A percentile compares a stretch with the other conserved stretches of the same genome.
phyloP scores from a whole-genome alignment of 1,140 invertebrate species.

The Habropoda laboriosa region DNA sequence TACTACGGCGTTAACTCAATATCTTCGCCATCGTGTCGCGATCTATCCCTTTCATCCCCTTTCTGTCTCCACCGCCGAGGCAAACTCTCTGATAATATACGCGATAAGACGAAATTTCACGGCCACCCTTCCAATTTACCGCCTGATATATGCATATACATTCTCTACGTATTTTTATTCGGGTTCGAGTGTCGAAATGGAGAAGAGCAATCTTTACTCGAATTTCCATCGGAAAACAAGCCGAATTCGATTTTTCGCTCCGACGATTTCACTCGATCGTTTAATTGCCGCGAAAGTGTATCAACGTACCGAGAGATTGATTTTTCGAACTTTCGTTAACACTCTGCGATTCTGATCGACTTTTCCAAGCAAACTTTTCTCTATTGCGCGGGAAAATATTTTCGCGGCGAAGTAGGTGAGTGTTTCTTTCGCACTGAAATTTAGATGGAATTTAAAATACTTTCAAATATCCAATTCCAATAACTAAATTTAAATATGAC shows the following conservation, averaged over 20 bases:
- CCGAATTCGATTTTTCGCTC: neutral
- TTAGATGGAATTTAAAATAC: no score
- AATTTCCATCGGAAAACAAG: neutral
- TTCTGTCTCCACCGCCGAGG: slow-evolving; percentile 36
- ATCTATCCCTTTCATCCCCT: slow-evolving; percentile 59
- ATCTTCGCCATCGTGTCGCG: slow-evolving; percentile 59
- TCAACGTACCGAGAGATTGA: neutral
- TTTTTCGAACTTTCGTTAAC: neutral
- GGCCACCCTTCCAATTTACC: no score
- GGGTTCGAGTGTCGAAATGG: no score
- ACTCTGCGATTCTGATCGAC: no score
- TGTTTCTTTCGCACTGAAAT: no score
- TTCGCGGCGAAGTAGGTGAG: no score
- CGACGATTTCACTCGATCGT: neutral
- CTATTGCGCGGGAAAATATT: no score
- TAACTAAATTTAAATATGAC: no score
- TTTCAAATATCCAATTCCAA: no score
- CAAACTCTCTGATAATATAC: slow-evolving; percentile 39
- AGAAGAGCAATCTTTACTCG: neutral
- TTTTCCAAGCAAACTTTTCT: no score
- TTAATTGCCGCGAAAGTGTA: neutral
- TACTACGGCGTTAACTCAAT: slow-evolving; percentile 62
- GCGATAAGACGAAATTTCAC: slow-evolving; percentile 22
- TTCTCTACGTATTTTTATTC: slow-evolving; percentile 36
- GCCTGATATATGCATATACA: no score